These are phyloP conservation scores for Helicoverpa zea DNA, from an alignment of 1,140 invertebrate species.

Conservation along the genomic window DNA sequence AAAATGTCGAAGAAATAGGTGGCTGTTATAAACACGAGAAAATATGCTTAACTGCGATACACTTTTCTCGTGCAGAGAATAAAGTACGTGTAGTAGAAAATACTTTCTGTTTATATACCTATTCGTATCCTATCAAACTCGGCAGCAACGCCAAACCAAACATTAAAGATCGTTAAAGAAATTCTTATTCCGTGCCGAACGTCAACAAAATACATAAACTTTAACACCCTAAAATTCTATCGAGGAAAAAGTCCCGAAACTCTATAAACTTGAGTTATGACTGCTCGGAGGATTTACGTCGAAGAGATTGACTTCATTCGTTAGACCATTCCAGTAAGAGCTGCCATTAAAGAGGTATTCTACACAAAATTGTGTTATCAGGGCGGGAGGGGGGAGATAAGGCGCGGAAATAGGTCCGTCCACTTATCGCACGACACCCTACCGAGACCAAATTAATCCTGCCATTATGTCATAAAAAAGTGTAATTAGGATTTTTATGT, in stretches of 20 bases:
- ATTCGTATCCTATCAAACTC: neutral
- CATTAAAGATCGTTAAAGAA: neutral
- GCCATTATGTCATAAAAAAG: slow-evolving; percentile 40
- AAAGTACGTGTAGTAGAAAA: too few species aligned
- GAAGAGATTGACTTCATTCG: slow-evolving; percentile 75
- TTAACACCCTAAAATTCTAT: slow-evolving; percentile 58
- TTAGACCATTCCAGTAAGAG: slow-evolving; percentile 70
- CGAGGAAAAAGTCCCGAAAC: slow-evolving; percentile 72
- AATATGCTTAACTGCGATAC: too few species aligned
- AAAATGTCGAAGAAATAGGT: too few species aligned
- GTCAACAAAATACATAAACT: slow-evolving; percentile 51
- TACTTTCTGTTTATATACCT: too few species aligned
- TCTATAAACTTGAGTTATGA: slow-evolving; percentile 82
- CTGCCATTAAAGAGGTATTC: slow-evolving; percentile 68
- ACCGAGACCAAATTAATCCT: slow-evolving; percentile 36
- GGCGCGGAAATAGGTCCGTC: slow-evolving; percentile 51
- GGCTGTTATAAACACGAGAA: too few species aligned
- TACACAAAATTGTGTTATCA: slow-evolving; percentile 64
- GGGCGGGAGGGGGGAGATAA: slow-evolving; percentile 50
- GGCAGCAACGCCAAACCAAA: neutral
- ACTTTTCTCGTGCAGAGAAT: too few species aligned
- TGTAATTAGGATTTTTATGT: slow-evolving; percentile 30
- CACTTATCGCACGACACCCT: slow-evolving; percentile 48
- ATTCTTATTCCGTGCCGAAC: slow-evolving; percentile 20
- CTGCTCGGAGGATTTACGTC: slow-evolving; percentile 75